Conservation (phyloP, 1,140 invertebrate species). For the Oreohelix idahoensis region DNA sequence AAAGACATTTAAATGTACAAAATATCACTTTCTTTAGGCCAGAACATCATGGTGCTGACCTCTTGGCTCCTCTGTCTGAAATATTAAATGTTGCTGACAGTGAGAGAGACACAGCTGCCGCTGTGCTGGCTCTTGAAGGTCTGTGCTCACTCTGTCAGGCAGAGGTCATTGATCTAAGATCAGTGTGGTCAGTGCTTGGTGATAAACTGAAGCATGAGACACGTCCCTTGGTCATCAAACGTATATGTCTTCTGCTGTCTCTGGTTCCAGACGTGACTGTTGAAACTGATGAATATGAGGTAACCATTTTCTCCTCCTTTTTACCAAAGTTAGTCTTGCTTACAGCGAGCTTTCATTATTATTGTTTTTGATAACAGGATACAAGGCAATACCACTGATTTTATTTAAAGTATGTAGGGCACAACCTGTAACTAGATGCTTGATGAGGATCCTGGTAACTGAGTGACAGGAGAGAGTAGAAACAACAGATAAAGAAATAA, state of each 20-base stretch:
- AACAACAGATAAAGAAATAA: too few relatives aligned
- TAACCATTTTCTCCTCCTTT: constrained; percentile 44
- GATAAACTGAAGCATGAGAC: constrained; percentile 41
- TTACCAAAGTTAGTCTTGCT: too few relatives aligned
- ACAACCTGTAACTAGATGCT: too few relatives aligned
- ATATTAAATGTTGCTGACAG: constrained; percentile 54
- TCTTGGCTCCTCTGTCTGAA: constrained; percentile 60
- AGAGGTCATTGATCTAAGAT: constrained; percentile 58
- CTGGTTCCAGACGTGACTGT: constrained; percentile 61
- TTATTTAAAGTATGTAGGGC: too few relatives aligned
- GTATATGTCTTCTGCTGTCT: constrained; percentile 65
- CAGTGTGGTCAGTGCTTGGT: constrained; percentile 49
- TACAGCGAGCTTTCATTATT: too few relatives aligned
- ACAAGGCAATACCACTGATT: too few relatives aligned
- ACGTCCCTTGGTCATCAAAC: constrained; percentile 55
- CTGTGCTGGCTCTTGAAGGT: constrained; percentile 63
- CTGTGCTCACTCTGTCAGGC: constrained; percentile 63
- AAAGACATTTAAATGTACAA: too few relatives aligned
- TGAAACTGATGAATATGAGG: constrained; percentile 61
- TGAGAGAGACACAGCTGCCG: constrained; percentile 49
- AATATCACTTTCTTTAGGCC: constrained; percentile 50
- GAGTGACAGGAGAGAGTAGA: too few relatives aligned
- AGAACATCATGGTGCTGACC: constrained; percentile 67
- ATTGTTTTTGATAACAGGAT: too few relatives aligned
- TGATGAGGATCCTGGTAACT: too few relatives aligned